phyloP scores from a whole-genome alignment of 2,888 invertebrate genomes.

The Leptinotarsa juncta region DNA sequence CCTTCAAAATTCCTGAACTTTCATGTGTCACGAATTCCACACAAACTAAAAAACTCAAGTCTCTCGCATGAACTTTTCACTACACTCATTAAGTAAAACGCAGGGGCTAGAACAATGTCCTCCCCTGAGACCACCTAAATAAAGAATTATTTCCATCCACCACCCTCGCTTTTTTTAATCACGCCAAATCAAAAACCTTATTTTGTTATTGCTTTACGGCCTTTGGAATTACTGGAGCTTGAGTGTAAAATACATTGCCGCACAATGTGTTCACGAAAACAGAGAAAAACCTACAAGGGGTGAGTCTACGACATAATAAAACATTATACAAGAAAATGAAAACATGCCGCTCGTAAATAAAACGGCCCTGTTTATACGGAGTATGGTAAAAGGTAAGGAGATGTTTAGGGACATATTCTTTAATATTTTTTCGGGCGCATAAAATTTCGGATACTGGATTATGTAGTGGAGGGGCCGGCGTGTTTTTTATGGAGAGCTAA shows the following conservation, averaged over 20 bases:
- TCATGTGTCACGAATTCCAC: background rate
- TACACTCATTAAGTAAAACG: constrained; percentile 46
- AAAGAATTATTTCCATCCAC: constrained; percentile 63
- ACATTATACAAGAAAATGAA: constrained; percentile 49
- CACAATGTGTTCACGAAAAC: constrained; percentile 38
- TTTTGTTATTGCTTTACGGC: constrained; percentile 62
- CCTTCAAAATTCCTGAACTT: too few relatives aligned
- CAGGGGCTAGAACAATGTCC: constrained; percentile 43
- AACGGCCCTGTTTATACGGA: constrained; percentile 49
- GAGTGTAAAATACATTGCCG: constrained; percentile 45
- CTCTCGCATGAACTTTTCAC: constrained; percentile 14
- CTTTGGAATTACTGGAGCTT: constrained; percentile 54
- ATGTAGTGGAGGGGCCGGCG: constrained; percentile 10
- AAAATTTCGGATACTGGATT: constrained; percentile 34
- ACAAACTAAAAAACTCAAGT: background rate
- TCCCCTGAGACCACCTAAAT: constrained; percentile 57
- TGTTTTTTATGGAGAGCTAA: constrained; percentile 2
- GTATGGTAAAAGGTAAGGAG: constrained; percentile 38
- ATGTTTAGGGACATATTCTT: constrained; percentile 43
- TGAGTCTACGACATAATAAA: constrained; percentile 50
- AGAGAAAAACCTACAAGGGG: constrained; percentile 43
- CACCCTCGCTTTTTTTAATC: constrained; percentile 64
- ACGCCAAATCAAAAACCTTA: constrained; percentile 64
- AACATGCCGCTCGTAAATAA: constrained; percentile 54
- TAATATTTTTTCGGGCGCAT: constrained; percentile 35